Conservation (phyloP, 2,888 invertebrate genomes). For the Caenorhabditis afra region DNA sequence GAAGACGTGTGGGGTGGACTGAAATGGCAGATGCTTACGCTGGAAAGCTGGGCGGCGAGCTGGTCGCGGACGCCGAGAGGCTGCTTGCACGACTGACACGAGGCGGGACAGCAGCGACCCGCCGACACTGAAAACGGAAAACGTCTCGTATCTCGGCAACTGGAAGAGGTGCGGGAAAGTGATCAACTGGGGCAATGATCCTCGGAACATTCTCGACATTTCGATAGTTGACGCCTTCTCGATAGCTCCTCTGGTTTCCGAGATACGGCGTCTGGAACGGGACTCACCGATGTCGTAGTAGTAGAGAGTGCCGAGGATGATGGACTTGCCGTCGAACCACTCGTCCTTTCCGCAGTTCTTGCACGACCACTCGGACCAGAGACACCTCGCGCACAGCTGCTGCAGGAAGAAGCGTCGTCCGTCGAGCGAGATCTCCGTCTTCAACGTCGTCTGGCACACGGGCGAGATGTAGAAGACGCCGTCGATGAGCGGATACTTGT, state of each 20-base stretch:
- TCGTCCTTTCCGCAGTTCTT: conserved; percentile 83
- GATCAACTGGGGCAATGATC: too few relatives aligned
- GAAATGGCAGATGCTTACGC: too few relatives aligned
- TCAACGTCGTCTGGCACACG: conserved; percentile 81
- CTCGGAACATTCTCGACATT: too few relatives aligned
- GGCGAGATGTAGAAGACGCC: conserved; percentile 98
- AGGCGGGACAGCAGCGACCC: conserved; percentile 84
- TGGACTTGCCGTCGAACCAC: conserved; percentile 91
- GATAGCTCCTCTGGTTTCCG: too few relatives aligned
- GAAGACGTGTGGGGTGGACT: background rate
- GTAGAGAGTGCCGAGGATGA: conserved; percentile 97
- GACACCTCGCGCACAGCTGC: conserved; percentile 66
- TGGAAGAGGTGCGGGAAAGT: too few relatives aligned
- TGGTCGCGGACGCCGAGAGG: conserved; percentile 63
- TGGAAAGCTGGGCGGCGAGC: conserved; percentile 60
- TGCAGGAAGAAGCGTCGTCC: conserved; percentile 63
- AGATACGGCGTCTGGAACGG: too few relatives aligned
- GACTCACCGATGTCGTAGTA: conserved; percentile 90
- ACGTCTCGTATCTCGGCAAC: too few relatives aligned
- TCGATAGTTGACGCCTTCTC: background rate
- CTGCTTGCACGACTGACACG: conserved; percentile 59
- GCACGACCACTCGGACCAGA: conserved; percentile 70
- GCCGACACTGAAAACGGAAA: conserved; percentile 87
- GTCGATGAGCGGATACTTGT: conserved; percentile 96
- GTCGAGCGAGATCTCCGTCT: conserved; percentile 60